Base-by-base conservation (phyloP, 2,888 invertebrate genomes). In the Drosophila histrio region DNA sequence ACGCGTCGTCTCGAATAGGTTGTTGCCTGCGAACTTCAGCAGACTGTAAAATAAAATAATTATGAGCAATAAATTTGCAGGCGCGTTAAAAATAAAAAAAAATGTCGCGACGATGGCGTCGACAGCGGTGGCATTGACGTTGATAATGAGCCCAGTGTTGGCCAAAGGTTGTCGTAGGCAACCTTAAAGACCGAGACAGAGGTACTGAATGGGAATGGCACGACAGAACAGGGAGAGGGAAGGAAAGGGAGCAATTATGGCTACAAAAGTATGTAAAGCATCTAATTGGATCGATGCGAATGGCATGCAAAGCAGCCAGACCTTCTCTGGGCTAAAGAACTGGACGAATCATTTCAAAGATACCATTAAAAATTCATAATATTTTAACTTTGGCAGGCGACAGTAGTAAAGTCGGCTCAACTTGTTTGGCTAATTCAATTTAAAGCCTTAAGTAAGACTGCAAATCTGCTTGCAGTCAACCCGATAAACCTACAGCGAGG, bases 11-110 rank as follows among this genome's bases (percentile, higher is more conserved):
- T 54, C 43, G 62, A 24, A 1, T 52, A 72, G 83, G 83, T 88
- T 88, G 75, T 83, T 83, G 83, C 77, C 87, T 69, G 77, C 60
- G 69, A 84, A 66, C 84, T 77, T 74, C 84, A 86, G 77, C 83
- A 84, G 84, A 88, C 88, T 88, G 88, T 84, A 71, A 84, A 86
- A 83, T 83, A 67, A 84, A 83, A 88, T 86, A 84, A 88, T 84
- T 84, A 88, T 75, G 72, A 82, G 73, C 77, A 66, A 82, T 82
- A 85, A 85, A 78, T 73, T 84, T 75, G 50, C 77, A 68, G 80
- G 64, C 64, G 67, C 64, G 66, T 59, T 69, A 52, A 46, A 69
- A 24, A 44, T 30, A 26, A 15, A 26, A 41, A 26, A 46, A 6
- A 57, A 26, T 73, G 80, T 80, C 80, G 77, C 80, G 77, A 57